phyloP scores from a whole-genome alignment of 64 coral and sea anemone genomes.

The Montipora cactus region DNA sequence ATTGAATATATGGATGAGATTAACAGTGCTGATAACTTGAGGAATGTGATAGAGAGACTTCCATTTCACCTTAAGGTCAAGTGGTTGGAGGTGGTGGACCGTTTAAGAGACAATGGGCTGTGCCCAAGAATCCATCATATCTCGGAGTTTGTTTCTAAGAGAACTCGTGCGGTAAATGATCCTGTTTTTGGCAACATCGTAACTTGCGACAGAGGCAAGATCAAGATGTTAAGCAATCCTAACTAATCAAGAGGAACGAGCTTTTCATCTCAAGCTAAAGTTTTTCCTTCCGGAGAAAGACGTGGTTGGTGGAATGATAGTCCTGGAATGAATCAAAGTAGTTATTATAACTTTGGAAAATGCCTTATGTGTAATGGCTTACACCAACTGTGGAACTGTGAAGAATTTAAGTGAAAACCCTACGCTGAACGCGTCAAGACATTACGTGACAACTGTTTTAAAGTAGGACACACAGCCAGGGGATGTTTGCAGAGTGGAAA shows the following conservation, averaged over 20 bases:
- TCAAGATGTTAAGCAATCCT: not conserved
- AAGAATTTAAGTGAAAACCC: not conserved
- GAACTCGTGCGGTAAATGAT: slow-evolving; percentile 42
- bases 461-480: slow-evolving; percentile 35
- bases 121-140: slow-evolving; percentile 37
- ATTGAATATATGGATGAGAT: slow-evolving; percentile 59
- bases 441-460: slow-evolving; percentile 35
- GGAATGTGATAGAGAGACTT: slow-evolving; percentile 31
- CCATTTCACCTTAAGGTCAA: slow-evolving; percentile 51
- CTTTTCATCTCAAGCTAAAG: not conserved
- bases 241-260: not conserved
- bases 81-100: slow-evolving; percentile 31
- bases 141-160: slow-evolving; percentile 16
- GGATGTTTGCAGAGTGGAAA: slow-evolving; percentile 12
- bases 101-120: slow-evolving; percentile 1
- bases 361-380: not conserved
- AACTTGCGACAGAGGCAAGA: not conserved
- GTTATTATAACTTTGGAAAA: too few species aligned
- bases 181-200: slow-evolving; percentile 47
- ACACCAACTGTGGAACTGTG: not conserved
- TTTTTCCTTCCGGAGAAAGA: too few species aligned
- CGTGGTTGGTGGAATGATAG: too few species aligned
- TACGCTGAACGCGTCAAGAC: not conserved
- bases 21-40: slow-evolving; percentile 67
- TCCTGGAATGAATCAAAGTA: too few species aligned